A percentile compares a stretch with the other conserved stretches of the same genome.
Evolutionary conservation across 2,888 invertebrate species (phyloP).

Genomic region (Himalopsyche anomala): DNA sequence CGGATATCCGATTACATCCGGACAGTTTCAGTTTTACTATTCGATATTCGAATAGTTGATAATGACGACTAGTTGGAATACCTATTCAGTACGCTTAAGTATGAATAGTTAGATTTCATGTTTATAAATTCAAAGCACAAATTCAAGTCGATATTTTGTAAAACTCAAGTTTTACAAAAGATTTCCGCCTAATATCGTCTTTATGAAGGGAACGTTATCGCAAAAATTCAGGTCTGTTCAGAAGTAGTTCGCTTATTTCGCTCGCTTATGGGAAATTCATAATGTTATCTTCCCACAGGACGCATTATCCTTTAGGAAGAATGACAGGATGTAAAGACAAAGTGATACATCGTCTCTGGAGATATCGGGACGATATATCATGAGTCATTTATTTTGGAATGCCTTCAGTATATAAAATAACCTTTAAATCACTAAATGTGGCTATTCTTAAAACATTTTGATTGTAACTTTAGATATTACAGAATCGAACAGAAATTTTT

Average conservation of each 20-base stretch:
- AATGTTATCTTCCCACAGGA: constrained; percentile 52
- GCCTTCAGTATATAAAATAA: not conserved
- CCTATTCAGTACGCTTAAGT: not conserved
- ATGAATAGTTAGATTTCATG: not conserved
- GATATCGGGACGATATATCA: constrained; percentile 46
- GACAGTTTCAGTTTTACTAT: no score
- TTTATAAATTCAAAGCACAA: not conserved
- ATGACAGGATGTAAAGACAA: constrained; percentile 55
- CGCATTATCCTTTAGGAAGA: constrained; percentile 53
- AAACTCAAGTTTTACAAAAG: not conserved
- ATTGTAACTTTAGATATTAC: not conserved
- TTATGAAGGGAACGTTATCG: constrained; percentile 11
- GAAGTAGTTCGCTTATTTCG: not conserved
- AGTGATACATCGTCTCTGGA: constrained; percentile 58
- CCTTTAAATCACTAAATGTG: not conserved
- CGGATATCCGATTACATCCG: no score
- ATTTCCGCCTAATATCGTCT: constrained; percentile 20
- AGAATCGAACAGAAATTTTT: no score
- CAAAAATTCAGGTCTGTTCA: not conserved
- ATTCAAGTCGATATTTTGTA: not conserved
- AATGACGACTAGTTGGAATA: no score
- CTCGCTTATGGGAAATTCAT: constrained; percentile 54
- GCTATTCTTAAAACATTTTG: not conserved
- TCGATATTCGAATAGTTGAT: no score
- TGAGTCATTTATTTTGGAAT: constrained; percentile 13